These are phyloP conservation scores for Nowickia ferox DNA, from an alignment of 2,888 invertebrate species.

Conservation along the genomic window DNA sequence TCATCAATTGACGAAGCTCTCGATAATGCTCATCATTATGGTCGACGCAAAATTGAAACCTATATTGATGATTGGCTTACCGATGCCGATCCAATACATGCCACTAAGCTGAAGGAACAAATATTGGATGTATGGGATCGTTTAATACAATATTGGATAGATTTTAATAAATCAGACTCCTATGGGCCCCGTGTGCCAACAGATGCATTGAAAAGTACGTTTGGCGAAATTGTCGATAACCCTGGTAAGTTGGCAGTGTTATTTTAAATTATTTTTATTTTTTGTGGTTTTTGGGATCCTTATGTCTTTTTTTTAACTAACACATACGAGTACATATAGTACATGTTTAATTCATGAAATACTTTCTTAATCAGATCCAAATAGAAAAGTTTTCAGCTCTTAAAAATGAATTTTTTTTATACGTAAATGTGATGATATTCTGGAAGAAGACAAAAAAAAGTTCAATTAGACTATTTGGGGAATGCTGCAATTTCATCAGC, in stretches of 20 bases:
- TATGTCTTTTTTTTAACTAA: conserved; percentile 20
- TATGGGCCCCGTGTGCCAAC: conserved; percentile 90
- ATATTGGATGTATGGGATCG: conserved; percentile 96
- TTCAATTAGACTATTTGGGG: too few species aligned
- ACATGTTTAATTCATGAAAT: too few species aligned
- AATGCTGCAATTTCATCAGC: too few species aligned
- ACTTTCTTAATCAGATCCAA: too few species aligned
- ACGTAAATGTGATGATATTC: too few species aligned
- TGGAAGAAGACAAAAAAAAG: too few species aligned
- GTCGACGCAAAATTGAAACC: conserved; percentile 94
- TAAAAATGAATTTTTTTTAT: too few species aligned
- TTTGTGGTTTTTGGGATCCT: conserved; percentile 38
- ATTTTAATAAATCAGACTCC: conserved; percentile 85
- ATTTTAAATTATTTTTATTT: conserved; percentile 7
- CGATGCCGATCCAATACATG: conserved; percentile 91
- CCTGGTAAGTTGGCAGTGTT: conserved; percentile 85
- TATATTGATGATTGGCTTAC: conserved; percentile 91
- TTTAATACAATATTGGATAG: conserved; percentile 96
- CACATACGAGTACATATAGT: neutral
- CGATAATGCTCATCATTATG: conserved; percentile 96
- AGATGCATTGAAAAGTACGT: conserved; percentile 88
- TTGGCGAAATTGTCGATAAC: conserved; percentile 89
- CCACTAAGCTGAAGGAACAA: conserved; percentile 92
- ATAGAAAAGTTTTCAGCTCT: too few species aligned
- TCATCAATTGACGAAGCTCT: conserved; percentile 93